Conservation (phyloP, 2,888 invertebrate genomes). For the Pegoplata infirma region DNA sequence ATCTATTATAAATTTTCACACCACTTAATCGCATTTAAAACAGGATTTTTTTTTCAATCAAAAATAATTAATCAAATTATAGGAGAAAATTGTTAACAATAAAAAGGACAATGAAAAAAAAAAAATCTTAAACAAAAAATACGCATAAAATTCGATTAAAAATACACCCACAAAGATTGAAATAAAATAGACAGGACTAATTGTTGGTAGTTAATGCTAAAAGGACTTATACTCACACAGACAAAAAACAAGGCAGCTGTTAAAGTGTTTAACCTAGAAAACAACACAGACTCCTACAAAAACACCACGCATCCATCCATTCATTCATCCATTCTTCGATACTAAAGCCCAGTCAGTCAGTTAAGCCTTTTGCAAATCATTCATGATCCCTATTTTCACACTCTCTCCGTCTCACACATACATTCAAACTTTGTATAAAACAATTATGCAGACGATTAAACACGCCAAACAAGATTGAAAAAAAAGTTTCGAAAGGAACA, state of each 20-base stretch:
- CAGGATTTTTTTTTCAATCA: slow-evolving; percentile 29
- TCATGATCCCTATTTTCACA: slow-evolving; percentile 47
- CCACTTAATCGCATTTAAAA: slow-evolving; percentile 46
- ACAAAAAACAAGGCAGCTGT: slow-evolving; percentile 43
- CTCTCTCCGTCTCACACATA: slow-evolving; percentile 44
- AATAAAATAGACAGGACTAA: slow-evolving; percentile 29
- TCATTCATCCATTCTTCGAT: not conserved
- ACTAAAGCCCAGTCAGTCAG: slow-evolving; percentile 24
- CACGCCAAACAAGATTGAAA: slow-evolving; percentile 66
- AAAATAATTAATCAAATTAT: slow-evolving; percentile 60
- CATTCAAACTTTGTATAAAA: slow-evolving; percentile 59
- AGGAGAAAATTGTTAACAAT: slow-evolving; percentile 30
- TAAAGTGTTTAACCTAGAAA: slow-evolving; percentile 56
- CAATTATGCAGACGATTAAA: slow-evolving; percentile 77
- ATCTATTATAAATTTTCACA: slow-evolving; percentile 34
- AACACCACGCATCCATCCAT: slow-evolving; percentile 19
- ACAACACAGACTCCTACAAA: slow-evolving; percentile 46
- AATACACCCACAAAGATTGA: slow-evolving; percentile 39
- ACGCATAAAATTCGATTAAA: slow-evolving; percentile 61
- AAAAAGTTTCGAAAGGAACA: slow-evolving; percentile 15
- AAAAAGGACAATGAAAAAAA: slow-evolving; percentile 28
- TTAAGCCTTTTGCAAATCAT: not conserved
- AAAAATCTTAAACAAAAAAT: slow-evolving; percentile 45
- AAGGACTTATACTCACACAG: not conserved
- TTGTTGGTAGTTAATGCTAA: slow-evolving; percentile 20